phyloP scores from a whole-genome alignment of 2,797 vertebrate genomes.

The Loris lydekkerianus region DNA sequence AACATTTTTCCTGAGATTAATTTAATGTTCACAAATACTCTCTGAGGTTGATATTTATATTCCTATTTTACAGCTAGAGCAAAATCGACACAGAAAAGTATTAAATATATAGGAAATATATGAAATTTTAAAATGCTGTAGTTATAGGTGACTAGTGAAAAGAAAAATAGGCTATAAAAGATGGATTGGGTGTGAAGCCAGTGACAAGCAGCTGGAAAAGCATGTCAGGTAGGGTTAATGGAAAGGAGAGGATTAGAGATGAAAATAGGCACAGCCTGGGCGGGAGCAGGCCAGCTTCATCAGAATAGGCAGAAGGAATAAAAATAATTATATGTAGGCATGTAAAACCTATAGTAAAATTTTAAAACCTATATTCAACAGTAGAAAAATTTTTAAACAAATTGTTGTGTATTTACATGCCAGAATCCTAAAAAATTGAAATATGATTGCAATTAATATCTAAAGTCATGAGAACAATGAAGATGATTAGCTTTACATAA shows the following conservation, averaged over 20 bases:
- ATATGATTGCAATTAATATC: not conserved
- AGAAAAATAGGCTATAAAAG: not conserved
- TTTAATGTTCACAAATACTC: not conserved
- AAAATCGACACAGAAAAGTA: conserved; percentile 1
- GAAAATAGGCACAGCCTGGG: not conserved
- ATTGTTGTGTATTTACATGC: not conserved
- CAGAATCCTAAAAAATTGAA: not conserved
- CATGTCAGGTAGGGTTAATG: not conserved
- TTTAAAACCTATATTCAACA: not conserved
- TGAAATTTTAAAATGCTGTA: not conserved
- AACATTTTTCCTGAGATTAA: not conserved
- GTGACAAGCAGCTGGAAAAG: not conserved
- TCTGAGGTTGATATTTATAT: not conserved
- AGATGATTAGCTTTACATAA: not conserved
- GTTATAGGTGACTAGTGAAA: not conserved
- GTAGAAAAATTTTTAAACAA: not conserved
- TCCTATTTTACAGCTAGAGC: not conserved
- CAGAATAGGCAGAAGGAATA: not conserved
- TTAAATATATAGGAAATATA: conserved; percentile 17
- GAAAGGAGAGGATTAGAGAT: not conserved
- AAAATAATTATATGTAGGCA: not conserved
- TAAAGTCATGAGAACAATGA: not conserved
- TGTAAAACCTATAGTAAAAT: not conserved
- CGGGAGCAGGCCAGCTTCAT: not conserved
- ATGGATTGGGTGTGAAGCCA: not conserved